phyloP scores from a whole-genome alignment of 2,797 vertebrate species.

The Cossypha dichroa region DNA sequence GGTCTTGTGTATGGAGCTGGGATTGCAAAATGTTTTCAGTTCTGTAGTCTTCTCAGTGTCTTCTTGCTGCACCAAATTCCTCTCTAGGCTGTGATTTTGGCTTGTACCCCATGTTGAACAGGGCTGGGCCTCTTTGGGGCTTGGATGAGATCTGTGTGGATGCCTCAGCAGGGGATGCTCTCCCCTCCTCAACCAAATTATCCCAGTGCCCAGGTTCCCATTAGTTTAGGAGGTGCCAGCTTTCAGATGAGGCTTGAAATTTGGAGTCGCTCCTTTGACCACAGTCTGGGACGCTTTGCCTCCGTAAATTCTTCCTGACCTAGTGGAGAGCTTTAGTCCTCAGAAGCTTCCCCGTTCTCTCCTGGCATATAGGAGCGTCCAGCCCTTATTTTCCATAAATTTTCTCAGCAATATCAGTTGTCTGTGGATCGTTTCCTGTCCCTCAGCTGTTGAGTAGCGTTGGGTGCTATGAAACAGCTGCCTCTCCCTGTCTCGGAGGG shows the following conservation, averaged over 20 bases:
- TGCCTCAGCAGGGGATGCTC: conserved; percentile 37
- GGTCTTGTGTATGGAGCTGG: neutral
- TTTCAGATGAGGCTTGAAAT: conserved; percentile 36
- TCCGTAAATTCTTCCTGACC: conserved; percentile 28
- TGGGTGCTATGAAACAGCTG: conserved; percentile 54
- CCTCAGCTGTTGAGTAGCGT: neutral
- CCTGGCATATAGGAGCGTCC: neutral
- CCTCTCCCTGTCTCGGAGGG: neutral
- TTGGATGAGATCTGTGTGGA: conserved; percentile 19
- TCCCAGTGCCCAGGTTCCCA: conserved; percentile 16
- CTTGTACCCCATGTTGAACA: neutral
- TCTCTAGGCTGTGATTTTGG: conserved; percentile 6
- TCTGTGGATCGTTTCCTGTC: neutral
- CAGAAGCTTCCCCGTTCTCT: neutral
- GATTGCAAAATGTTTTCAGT: neutral
- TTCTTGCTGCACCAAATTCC: neutral
- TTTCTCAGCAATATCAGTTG: conserved; percentile 38
- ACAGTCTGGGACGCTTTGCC: neutral
- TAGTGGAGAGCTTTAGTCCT: neutral
- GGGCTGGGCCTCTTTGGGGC: neutral
- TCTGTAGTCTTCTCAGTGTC: neutral
- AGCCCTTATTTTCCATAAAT: conserved; percentile 14
- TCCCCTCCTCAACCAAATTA: neutral
- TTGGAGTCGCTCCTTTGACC: conserved; percentile 30
- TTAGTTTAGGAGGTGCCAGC: conserved; percentile 25